Evolutionary conservation across 2,888 invertebrate species (phyloP), one percentile per base, ranked within the genome.

Genomic region (Heliconius sara): DNA sequence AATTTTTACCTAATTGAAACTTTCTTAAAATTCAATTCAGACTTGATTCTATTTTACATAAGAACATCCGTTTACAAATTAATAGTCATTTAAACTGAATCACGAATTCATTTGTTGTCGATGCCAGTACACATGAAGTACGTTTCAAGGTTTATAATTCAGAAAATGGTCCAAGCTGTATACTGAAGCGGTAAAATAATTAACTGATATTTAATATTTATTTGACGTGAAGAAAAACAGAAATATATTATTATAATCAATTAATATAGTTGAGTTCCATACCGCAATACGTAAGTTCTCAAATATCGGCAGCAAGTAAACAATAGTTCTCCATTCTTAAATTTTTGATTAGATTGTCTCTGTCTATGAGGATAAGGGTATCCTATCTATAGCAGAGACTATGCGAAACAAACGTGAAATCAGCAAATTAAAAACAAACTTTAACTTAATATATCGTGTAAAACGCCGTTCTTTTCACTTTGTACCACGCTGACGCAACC

Each of bases 401-500:
- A 52, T 52, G 52, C 5, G 19, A 19, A 52, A 10, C 16, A 47
- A 13, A 16, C 3, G 19, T n/a, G 9, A 60, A 7, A 10, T 60
- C 10, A 60, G 3, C 10, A 60, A 60, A n/a, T n/a, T 10, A 60
- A 52, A 60, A 10, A 2, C n/a, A 60, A 60, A 57, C 22, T 16
- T 27, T 30, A 30, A 47, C 16, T 34, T 34, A 16, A 16, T 47
- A 47, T n/a, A 52, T 72, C 16, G 34, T 47, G 7, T 34, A 34
- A 30, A 75, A 27, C 43, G 80, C 68, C 57, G 67, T 78, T 77
- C 73, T 80, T 80, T 66, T 43, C 43, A 79, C n/a, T 25, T 70
- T 75, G 30, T 70, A 76, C 76, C 78, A 73, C 81, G 70, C 79
- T 83, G 84, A 84, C 84, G 81, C 81, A 83, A 83, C 84, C 83